Conservation (phyloP, 37 sponge, comb jelly and placozoan genomes). For the Hormiphora californensis region DNA sequence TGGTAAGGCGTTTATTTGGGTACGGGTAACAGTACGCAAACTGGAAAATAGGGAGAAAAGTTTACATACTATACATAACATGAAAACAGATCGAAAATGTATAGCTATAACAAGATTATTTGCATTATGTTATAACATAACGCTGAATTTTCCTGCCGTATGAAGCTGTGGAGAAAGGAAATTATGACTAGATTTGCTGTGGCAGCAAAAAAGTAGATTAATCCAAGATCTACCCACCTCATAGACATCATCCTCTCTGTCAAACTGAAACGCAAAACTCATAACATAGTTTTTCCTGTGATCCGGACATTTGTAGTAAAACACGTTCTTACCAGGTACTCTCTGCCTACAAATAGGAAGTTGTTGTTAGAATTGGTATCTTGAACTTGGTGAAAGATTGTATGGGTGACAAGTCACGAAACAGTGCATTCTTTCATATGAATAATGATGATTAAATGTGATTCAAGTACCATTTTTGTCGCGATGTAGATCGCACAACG, state of each 20-base stretch:
- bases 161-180: too few relatives aligned
- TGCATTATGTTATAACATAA: too few relatives aligned
- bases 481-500: slow-evolving; percentile 78
- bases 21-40: slow-evolving; percentile 96
- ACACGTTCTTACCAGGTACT: slow-evolving; percentile 78
- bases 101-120: too few relatives aligned
- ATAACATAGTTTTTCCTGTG: slow-evolving; percentile 88
- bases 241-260: slow-evolving; percentile 79
- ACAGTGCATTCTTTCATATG: neutral
- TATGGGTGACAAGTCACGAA: neutral
- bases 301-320: slow-evolving; percentile 89
- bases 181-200: neutral
- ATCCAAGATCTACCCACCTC: slow-evolving; percentile 56
- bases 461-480: slow-evolving; percentile 72
- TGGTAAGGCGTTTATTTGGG: slow-evolving; percentile 70
- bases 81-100: too few relatives aligned
- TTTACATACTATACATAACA: neutral
- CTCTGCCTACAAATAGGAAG: slow-evolving; percentile 63
- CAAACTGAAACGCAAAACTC: slow-evolving; percentile 89
- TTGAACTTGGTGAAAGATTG: neutral
- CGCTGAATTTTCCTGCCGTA: too few relatives aligned
- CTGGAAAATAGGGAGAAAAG: slow-evolving; percentile 51
- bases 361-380: neutral
- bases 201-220: too few relatives aligned
- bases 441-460: neutral